Evolutionary conservation across 2,888 invertebrate species (phyloP), one percentile per base, ranked within the genome.

Genomic region (Campaea margaritaria): DNA sequence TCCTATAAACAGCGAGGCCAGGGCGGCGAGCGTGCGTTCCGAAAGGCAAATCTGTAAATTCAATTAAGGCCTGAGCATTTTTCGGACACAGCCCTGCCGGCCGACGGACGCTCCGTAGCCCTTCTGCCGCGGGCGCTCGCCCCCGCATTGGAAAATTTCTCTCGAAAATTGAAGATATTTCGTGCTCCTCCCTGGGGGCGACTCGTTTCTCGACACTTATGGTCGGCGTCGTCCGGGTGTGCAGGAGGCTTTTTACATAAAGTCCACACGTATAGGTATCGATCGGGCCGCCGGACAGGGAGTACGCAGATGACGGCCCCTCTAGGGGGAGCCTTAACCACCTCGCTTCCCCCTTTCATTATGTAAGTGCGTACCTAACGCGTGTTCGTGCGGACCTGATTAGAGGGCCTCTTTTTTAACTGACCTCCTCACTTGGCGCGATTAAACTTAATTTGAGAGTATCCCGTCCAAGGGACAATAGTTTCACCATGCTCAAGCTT

Each of bases 81-180:
- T 90, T 91, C 89, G 91, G 91, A 89, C 90, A 87, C 79, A 82
- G 86, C 83, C 85, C 86, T 80, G 60, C 79, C 86, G 85, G 79
- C 55, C 55, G 78, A 79, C 82, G 80, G 79, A 82, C 55, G 45
- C 44, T 31, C 31, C 60, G 79, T 86, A 87, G 87, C 89, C 89
- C 89, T 88, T 89, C 86, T 86, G 89, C 88, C 89, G 87, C 87
- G 82, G 89, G 89, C 88, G 75, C 72, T 85, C 87, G 85, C 88
- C 89, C 88, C 87, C 89, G 85, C 91, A 89, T 89, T 90, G 90
- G 91, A 91, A 91, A 91, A 89, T 91, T 89, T 90, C 90, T 91
- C 91, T 90, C 91, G 86, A 91, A 92, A 91, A 91, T 91, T 91
- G 91, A 91, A 92, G 91, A 92, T 91, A 91, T 91, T 89, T 87